Percentiles rank a stretch among this genome's conserved stretches.
These are phyloP conservation scores for Columba guinea DNA, from an alignment of 2,797 vertebrate species.

Conservation along the genomic window DNA sequence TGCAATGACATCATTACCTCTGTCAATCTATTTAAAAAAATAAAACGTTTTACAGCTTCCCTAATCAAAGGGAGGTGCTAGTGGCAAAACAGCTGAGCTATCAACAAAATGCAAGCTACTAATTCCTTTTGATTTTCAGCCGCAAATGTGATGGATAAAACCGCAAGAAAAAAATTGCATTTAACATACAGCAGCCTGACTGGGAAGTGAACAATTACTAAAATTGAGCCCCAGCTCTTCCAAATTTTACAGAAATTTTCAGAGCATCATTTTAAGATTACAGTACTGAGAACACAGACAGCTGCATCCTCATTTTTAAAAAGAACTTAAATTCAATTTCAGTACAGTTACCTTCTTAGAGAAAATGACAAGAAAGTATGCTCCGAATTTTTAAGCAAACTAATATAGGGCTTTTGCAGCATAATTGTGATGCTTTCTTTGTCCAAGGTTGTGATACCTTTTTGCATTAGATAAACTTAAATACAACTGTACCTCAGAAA, in stretches of 20 bases:
- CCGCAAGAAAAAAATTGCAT: neutral
- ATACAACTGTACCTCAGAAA: neutral
- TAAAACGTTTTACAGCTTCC: neutral
- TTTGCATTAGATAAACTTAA: neutral
- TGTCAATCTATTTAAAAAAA: slow-evolving; percentile 1
- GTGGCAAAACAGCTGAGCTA: neutral
- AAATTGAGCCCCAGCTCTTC: neutral
- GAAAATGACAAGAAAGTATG: neutral
- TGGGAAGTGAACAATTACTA: neutral
- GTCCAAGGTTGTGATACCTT: neutral
- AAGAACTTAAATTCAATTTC: neutral
- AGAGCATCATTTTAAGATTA: neutral
- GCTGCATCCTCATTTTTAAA: rapidly evolving
- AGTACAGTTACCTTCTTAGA: neutral
- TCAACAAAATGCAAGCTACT: neutral
- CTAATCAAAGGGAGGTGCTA: neutral
- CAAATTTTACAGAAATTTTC: neutral
- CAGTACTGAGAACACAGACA: neutral
- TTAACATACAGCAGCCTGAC: neutral
- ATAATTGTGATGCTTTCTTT: neutral
- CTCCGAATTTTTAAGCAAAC: neutral
- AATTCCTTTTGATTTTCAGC: neutral
- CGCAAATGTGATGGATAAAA: neutral
- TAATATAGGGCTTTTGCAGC: neutral
- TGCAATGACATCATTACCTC: neutral